Evolutionary conservation across 2,797 vertebrate genomes (phyloP), one percentile per base, ranked within the genome.

Genomic region (Eupleurogrammus muticus): DNA sequence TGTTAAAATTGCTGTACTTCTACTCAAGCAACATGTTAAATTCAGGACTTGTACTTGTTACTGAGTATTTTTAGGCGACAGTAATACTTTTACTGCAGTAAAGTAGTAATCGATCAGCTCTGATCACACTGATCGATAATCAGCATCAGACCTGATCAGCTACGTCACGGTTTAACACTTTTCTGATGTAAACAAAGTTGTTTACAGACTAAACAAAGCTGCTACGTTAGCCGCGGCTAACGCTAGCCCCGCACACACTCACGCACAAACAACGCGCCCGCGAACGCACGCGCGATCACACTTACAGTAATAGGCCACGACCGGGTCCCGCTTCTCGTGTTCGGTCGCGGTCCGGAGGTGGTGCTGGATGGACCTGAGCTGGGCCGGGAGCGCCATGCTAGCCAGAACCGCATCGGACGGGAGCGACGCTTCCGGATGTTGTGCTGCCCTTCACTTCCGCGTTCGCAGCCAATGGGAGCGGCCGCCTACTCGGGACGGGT

Each of bases 221-320:
- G 81, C 80, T 82, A 81, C 73, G 28, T 17, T 2, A 24, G 73
- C 62, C 40, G 4, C 1, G 0, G 83, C 81, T 90, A 85, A 42
- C 65, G 19, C 38, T 56, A 81, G 74, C 61, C 20, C 24, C 59
- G 6, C 5, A 10, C 20, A 32, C 9, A 97, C 97, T 98, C 80
- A 99, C 97, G 28, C 28, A 28, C 3, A 28, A 28, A 28, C 3
- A 3, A 28, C 28, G 6, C 28, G 6, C 28, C 3, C 28, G 6
- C 28, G 28, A 28, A 28, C 28, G 6, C 28, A 28, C 28, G 28
- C 28, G 28, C 28, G 28, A n/a, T 28, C 5, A 10, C 20, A 97
- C 97, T 98, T 80, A 99, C 97, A 99, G 93, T 98, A 99, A 82
- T 99, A 99, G 4, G 97, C 89, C 70, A 98, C 96, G 51, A 97